Base-by-base conservation (phyloP, 2,888 invertebrate species). In the Diarsia dahlii region DNA sequence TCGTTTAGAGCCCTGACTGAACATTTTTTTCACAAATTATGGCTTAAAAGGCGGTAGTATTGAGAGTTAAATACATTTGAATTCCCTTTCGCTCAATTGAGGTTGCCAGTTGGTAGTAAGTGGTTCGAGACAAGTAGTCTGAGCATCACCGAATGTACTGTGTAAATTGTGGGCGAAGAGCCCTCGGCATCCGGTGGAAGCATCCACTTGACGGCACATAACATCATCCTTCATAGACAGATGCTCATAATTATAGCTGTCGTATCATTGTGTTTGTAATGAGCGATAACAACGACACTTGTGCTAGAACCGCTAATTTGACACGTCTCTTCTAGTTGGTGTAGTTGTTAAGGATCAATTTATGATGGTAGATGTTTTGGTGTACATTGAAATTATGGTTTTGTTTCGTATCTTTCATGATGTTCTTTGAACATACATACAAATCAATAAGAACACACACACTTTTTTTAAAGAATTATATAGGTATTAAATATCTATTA, bases 81-180 rank as follows among this genome's bases (percentile, higher is more conserved):
- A 88, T 89, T 85, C 79, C 74, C 84, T 86, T 87, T 85, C 84
- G 71, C 80, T 86, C 85, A 79, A 82, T 79, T 72, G 28, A 28
- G 28, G 28, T 28, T 28, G 28, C 28, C 28, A 83, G 87, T 87
- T 86, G 83, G 82, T 84, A 84, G 82, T 83, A 91, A 92, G 91
- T 91, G 91, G 90, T 91, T 90, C 80, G 87, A 90, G 90, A 88
- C 88, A 90, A 93, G 92, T 91, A 89, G 90, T 91, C 89, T 91
- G 91, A 93, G 88, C 91, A 92, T 90, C 89, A 84, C 86, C 90
- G 87, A 92, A 92, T 91, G 90, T 84, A 91, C 89, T 83, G 86
- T 90, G 92, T 90, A 92, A 92, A 93, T 91, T 92, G 90, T 90
- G 84, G 82, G 78, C 80, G 72, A 84, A 91, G 92, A 84, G 88